Evolutionary conservation across 2,113 vertebrate species (phyloP).

Genomic region (Gobius niger): DNA sequence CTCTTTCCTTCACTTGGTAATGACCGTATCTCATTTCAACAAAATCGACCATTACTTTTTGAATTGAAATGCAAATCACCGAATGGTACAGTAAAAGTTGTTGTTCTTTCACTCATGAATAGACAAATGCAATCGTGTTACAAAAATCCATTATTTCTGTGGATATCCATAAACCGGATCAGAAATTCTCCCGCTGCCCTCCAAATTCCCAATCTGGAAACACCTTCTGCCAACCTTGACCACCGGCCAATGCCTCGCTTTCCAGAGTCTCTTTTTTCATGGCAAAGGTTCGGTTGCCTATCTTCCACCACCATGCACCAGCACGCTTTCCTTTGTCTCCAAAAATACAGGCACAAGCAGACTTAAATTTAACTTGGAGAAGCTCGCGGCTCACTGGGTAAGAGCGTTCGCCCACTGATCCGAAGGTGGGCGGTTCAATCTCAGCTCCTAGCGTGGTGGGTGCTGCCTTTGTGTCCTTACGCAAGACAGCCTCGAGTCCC

Average conservation of each 20-base stretch:
- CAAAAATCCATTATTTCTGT: neutral
- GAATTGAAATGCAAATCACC: too few relatives aligned
- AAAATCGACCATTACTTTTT: too few relatives aligned
- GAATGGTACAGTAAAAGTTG: too few relatives aligned
- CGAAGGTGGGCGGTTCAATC: too few relatives aligned
- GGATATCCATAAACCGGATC: neutral
- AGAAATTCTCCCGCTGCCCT: neutral
- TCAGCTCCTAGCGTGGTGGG: too few relatives aligned
- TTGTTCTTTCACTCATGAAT: neutral
- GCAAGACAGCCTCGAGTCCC: too few relatives aligned
- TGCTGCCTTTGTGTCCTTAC: too few relatives aligned
- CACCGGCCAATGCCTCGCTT: neutral
- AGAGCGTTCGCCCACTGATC: too few relatives aligned
- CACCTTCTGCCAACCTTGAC: neutral
- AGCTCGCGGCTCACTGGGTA: too few relatives aligned
- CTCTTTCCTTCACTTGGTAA: too few relatives aligned
- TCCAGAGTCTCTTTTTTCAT: neutral
- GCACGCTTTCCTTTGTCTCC: neutral
- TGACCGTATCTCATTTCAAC: too few relatives aligned
- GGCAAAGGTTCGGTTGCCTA: neutral
- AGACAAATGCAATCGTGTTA: neutral
- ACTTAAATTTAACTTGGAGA: neutral
- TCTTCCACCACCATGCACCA: constrained; percentile 1
- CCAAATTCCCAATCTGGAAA: constrained; percentile 1
- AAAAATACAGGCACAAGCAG: neutral